Evolutionary conservation across 2,113 vertebrate genomes (phyloP), one percentile per base, ranked within the genome.

Genomic region (Corythaeola cristata): DNA sequence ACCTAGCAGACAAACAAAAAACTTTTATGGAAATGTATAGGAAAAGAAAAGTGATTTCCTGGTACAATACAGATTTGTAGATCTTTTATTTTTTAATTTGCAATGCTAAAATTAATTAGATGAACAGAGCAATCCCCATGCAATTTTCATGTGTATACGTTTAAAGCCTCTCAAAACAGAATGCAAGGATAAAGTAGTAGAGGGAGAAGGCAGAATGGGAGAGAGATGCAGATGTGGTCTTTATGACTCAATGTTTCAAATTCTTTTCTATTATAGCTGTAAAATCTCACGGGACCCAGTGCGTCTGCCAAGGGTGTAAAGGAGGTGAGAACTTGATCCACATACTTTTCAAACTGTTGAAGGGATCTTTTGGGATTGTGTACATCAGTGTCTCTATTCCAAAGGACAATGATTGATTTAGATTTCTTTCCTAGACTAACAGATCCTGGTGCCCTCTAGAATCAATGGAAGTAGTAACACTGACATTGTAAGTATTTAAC

Each of bases 401-500:
- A 81, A 80, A 92, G 39, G 73, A 91, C 91, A 94, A 9, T 76
- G 87, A 93, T 82, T 91, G 87, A 96, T 96, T 94, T 82, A 87
- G 74, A 85, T 95, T 91, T 94, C 49, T 93, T 88, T 88, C 85
- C 28, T 89, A 74, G 89, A 64, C 73, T 87, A 89, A 91, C 68
- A 92, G 91, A 82, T 81, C 73, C 58, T 82, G 39, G 15, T 47
- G 93, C 53, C 93, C 62, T 96, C 89, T 89, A 94, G 93, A 93
- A 96, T 93, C 96, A 94, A 79, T 96, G 44, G 53, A 82, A 93
- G 69, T 52, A 85, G 35, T 79, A 89, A 85, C 77, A 68, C 66
- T 92, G 50, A 39, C 62, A 79, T 92, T 95, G n/a, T 68, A 95
- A 82, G 94, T 87, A 96, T 94, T 96, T 93, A 91, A 93, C 74